A percentile compares a stretch with the other conserved stretches of the same genome.
phyloP scores from a whole-genome alignment of 37 sponge, comb jelly and placozoan species.

The Halisarca cf. caerulea region DNA sequence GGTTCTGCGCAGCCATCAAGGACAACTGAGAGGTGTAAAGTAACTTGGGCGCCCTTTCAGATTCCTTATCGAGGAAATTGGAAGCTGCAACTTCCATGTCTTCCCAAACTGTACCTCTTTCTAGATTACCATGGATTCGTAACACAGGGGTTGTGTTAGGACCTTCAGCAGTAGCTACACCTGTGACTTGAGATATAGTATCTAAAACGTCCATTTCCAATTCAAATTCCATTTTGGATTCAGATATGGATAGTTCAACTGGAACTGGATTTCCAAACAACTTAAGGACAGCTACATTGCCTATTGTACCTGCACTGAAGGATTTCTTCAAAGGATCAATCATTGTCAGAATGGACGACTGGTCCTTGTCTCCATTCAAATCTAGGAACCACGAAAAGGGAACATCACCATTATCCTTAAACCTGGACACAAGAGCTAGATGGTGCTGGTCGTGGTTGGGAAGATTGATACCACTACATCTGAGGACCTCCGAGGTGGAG shows the following conservation, averaged over 20 bases:
- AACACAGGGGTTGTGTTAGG: not conserved
- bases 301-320: not conserved
- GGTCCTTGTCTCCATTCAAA: not conserved
- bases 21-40: not conserved
- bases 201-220: not conserved
- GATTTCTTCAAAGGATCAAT: not conserved
- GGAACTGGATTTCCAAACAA: not conserved
- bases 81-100: not conserved
- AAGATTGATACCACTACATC: no score
- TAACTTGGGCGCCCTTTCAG: not conserved
- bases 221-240: not conserved
- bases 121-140: not conserved
- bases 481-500: not conserved
- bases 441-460: not conserved
- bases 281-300: not conserved
- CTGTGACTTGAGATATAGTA: not conserved
- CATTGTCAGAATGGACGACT: not conserved
- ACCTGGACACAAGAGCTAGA: constrained; percentile 1
- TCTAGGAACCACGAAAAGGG: not conserved
- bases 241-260: not conserved
- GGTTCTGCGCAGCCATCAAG: not conserved
- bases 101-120: not conserved
- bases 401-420: not conserved
- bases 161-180: not conserved
- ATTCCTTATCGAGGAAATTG: not conserved